Evolutionary conservation across 2,797 vertebrate species (phyloP), one percentile per base, ranked within the genome.

Genomic region (Falco cherrug): DNA sequence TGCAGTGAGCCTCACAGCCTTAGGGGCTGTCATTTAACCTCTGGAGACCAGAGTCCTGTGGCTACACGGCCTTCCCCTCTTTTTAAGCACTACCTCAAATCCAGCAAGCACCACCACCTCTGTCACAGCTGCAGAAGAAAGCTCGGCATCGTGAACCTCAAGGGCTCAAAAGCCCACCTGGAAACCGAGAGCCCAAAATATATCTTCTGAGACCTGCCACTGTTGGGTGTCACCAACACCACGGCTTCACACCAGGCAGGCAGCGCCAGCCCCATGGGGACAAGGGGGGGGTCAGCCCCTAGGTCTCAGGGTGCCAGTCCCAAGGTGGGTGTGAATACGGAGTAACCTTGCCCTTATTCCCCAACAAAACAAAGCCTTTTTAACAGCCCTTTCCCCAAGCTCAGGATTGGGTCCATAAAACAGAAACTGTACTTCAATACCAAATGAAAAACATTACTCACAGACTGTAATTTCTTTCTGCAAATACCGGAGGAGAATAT

Each of bases 381-480:
- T 54, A 90, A 78, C 0, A 2, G 75, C 53, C 83, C 59, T 37
- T 93, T 95, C 78, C 79, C 86, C 45, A 64, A 26, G 59, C 47
- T 82, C 83, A 65, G 90, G 47, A 93, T 91, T 83, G 73, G 93
- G 84, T 84, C 90, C 87, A 71, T 86, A 94, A 84, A 93, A 65
- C 25, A 64, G 80, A 89, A 83, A 74, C 69, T 4, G 48, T 69
- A 43, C 68, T 93, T 80, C 64, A 14, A 85, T 83, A 91, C 86
- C 94, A 97, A 96, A 96, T 94, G 76, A 90, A 96, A 98, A 96
- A 63, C 88, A 96, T 95, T 87, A 93, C 74, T 73, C 94, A 90
- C 82, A 93, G 78, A 28, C 96, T 96, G 67, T 89, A 93, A 96
- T 96, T 97, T 96, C 96, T 97, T 96, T 93, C 95, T 96, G 92